Conservation (phyloP, 2,888 invertebrate species). For the Ophonus ardosiacus region DNA sequence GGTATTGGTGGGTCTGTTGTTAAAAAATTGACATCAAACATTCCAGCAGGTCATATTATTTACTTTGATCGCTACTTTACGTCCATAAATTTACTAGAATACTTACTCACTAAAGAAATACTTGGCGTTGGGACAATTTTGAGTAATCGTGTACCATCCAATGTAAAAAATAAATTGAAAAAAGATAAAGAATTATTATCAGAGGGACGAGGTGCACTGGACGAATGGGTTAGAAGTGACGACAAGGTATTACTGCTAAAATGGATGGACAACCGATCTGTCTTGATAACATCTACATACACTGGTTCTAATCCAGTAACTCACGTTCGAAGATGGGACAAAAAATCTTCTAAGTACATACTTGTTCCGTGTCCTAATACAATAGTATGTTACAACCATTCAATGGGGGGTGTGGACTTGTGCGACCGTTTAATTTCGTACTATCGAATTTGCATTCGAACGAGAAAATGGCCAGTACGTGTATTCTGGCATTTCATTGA, state of each 20-base stretch:
- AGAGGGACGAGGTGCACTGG: constrained; percentile 66
- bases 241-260: constrained; percentile 66
- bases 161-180: background rate
- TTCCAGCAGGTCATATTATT: constrained; percentile 66
- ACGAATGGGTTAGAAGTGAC: constrained; percentile 67
- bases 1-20: constrained; percentile 66
- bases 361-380: background rate
- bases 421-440: background rate
- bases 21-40: constrained; percentile 66
- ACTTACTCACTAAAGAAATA: background rate
- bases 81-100: constrained; percentile 1
- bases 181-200: constrained; percentile 51
- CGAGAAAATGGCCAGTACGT: constrained; percentile 53
- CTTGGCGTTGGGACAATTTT: constrained; percentile 60
- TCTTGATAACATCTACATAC: constrained; percentile 41
- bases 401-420: background rate
- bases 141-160: background rate
- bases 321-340: background rate
- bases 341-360: background rate
- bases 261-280: constrained; percentile 70
- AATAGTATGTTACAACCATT: background rate
- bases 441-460: background rate
- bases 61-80: constrained; percentile 67
- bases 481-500: constrained; percentile 68
- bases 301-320: background rate